Percentiles rank a stretch among this genome's conserved stretches.
These are phyloP conservation scores for Osmerus eperlanus DNA, from an alignment of 2,113 vertebrate genomes.

Conservation along the genomic window DNA sequence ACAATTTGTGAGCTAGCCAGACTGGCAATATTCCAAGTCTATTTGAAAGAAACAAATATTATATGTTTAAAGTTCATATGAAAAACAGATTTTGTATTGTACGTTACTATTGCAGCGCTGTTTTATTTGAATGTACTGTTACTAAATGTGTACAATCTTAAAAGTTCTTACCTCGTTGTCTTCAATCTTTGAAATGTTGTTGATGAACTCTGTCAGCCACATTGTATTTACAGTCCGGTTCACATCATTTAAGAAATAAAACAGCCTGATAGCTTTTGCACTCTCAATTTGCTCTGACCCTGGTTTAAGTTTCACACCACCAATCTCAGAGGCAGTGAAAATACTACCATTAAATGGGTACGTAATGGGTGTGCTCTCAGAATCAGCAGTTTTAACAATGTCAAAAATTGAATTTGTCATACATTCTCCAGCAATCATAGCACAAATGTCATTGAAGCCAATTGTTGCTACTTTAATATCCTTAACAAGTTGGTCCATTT, in stretches of 20 bases:
- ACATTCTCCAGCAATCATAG: neutral
- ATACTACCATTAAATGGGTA: neutral
- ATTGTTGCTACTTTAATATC: neutral
- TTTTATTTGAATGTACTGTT: no score
- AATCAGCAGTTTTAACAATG: neutral
- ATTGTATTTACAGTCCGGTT: constrained; percentile 15
- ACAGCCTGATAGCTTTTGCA: constrained; percentile 52
- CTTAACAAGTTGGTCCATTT: constrained; percentile 38
- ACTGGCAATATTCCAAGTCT: no score
- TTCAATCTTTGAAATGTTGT: neutral
- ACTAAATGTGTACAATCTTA: no score
- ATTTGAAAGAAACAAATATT: no score
- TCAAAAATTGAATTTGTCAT: constrained; percentile 15
- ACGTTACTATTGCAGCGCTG: neutral
- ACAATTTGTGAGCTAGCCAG: no score
- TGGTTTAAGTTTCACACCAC: constrained; percentile 40
- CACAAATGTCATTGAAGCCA: constrained; percentile 18
- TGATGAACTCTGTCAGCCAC: constrained; percentile 59
- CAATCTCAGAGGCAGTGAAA: constrained; percentile 55
- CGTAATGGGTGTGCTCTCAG: constrained; percentile 8
- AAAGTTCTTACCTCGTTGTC: neutral
- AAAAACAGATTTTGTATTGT: no score
- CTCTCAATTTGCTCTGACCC: neutral
- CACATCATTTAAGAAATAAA: constrained; percentile 57
- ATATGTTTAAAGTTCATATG: no score